These are phyloP conservation scores for Drosophila koepferae DNA, from an alignment of 2,888 invertebrate species.

Conservation along the genomic window DNA sequence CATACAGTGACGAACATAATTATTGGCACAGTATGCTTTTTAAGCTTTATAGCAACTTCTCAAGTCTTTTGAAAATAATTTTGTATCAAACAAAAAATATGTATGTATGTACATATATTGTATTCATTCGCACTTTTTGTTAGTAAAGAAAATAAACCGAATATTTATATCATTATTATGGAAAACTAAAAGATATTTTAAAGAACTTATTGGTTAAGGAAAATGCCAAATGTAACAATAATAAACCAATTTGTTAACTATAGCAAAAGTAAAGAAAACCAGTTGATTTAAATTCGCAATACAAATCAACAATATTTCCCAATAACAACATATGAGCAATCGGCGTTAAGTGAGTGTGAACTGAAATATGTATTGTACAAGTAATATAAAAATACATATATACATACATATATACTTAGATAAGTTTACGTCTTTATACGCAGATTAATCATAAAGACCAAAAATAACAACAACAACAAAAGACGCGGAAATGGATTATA, in stretches of 20 bases:
- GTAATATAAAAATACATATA: neutral
- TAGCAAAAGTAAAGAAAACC: constrained; percentile 34
- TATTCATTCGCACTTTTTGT: neutral
- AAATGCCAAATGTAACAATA: constrained; percentile 7
- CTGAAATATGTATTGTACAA: constrained; percentile 17
- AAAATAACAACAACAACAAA: constrained; percentile 35
- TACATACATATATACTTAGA: constrained; percentile 30
- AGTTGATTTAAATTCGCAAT: constrained; percentile 34
- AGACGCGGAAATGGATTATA: constrained; percentile 83
- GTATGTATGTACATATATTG: neutral
- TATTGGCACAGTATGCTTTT: too few relatives aligned
- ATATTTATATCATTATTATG: neutral
- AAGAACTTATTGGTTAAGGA: neutral
- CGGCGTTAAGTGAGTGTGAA: constrained; percentile 46
- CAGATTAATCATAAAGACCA: constrained; percentile 46
- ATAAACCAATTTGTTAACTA: constrained; percentile 28
- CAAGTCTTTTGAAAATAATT: too few relatives aligned
- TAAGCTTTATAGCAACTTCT: too few relatives aligned
- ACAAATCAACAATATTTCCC: constrained; percentile 9
- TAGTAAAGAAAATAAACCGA: neutral
- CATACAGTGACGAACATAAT: too few relatives aligned
- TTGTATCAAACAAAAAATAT: too few relatives aligned
- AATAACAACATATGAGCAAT: constrained; percentile 15
- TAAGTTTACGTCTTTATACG: constrained; percentile 54
- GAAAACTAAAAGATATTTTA: neutral